Base-by-base conservation (phyloP, 2,888 invertebrate species). In the Agrotis segetum region DNA sequence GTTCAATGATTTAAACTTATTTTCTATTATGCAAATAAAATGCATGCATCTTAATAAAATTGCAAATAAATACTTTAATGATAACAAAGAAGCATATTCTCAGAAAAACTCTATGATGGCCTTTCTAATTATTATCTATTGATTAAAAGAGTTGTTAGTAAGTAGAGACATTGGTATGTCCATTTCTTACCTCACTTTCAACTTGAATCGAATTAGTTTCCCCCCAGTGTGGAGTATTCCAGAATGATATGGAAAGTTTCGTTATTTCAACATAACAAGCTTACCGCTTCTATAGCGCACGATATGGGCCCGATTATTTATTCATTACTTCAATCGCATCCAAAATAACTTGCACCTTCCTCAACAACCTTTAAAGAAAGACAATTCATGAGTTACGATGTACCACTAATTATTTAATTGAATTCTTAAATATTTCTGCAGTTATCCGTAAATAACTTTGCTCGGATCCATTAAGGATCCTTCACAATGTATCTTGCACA, bases 211-310 rank as follows among this genome's bases (percentile, higher is more conserved):
- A 55, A 29, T 6, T 65, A 19, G 55, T 61, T 71, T 46, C 40
- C 64, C 60, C n/a, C 34, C 1, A 61, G 47, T 62, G 3, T 50
- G 49, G 58, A 62, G 40, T 77, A 50, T 79, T 79, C 79, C 81
- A 79, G 79, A 79, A 73, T 50, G 44, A 34, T 7, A 67, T 68
- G 65, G 81, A 81, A 81, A 77, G 82, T 77, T 81, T 73, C 29
- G 67, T 65, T 44, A 72, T 81, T 77, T 81, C 68, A 68, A 68
- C 79, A 79, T 77, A 73, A 73, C 77, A 55, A 55, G 78, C 64
- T 77, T 59, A 16, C 58, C 61, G 72, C 56, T 66, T 50, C 29
- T 56, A 49, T 47, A 67, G 50, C 44, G 77, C 50, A 62, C 66
- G 76, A 13, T 77, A 59, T n/a, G 17, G 21, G 53, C 55, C 44